phyloP scores from a whole-genome alignment of 2,797 vertebrate genomes.

The Lerista edwardsae region DNA sequence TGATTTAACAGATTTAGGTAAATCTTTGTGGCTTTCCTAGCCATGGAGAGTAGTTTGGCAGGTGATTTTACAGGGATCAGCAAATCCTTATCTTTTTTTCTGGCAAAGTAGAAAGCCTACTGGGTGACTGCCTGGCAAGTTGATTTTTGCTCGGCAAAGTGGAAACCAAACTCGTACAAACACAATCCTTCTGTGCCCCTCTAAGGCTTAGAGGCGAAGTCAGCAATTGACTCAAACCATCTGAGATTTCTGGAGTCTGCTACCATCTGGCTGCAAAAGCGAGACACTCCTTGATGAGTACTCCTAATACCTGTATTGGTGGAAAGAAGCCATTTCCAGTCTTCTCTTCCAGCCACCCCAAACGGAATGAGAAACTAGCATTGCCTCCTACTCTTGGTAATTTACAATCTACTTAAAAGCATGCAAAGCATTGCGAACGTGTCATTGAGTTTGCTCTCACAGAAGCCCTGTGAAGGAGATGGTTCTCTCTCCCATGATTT shows the following conservation, averaged over 20 bases:
- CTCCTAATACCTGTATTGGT: constrained; percentile 7
- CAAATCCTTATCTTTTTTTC: neutral
- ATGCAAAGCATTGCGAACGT: neutral
- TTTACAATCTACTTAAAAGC: neutral
- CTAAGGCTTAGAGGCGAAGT: constrained; percentile 13
- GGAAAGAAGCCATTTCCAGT: neutral
- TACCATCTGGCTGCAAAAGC: constrained; percentile 27
- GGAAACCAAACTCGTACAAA: neutral
- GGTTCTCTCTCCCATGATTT: neutral
- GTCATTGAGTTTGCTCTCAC: neutral
- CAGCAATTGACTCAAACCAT: neutral
- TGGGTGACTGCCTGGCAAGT: neutral
- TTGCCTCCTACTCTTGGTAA: neutral
- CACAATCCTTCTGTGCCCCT: constrained; percentile 4
- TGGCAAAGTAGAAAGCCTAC: neutral
- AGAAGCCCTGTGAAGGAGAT: too few relatives aligned
- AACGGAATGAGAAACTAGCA: accelerated
- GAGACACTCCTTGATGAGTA: neutral
- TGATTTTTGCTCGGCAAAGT: accelerated
- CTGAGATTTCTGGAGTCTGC: constrained; percentile 20
- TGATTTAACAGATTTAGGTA: constrained; percentile 31
- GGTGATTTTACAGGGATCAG: constrained; percentile 7
- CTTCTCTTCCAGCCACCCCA: neutral
- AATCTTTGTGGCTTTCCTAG: neutral
- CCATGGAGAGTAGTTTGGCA: neutral